A percentile compares a stretch with the other conserved stretches of the same genome.
Conservation (phyloP, 2,797 vertebrate species). For the Galagoides demidoff region DNA sequence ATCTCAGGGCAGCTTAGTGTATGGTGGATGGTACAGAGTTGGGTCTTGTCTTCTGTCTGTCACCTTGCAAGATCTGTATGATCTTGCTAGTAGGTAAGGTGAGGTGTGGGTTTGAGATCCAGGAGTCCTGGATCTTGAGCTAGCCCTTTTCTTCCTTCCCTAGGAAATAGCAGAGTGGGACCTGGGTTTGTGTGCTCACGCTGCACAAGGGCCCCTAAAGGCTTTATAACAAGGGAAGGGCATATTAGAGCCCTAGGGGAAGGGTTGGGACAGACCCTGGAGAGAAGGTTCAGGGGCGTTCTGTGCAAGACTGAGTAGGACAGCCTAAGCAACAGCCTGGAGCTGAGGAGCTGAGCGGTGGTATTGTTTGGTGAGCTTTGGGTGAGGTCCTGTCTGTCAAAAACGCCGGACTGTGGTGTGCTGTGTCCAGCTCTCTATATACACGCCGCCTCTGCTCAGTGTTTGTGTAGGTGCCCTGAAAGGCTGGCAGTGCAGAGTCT, state of each 20-base stretch:
- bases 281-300: neutral
- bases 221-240: neutral
- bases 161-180: slow-evolving; percentile 2
- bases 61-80: neutral
- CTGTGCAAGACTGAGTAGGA: neutral
- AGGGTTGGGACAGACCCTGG: neutral
- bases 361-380: neutral
- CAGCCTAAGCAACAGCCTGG: neutral
- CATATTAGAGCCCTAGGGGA: neutral
- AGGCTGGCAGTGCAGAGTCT: neutral
- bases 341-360: neutral
- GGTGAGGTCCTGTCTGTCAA: neutral
- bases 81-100: slow-evolving; percentile 44
- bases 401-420: neutral
- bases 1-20: slow-evolving; percentile 14
- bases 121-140: neutral
- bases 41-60: neutral
- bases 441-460: neutral
- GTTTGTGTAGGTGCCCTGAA: neutral
- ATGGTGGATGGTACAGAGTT: neutral
- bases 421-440: neutral
- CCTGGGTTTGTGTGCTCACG: neutral
- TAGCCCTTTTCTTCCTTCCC: neutral
- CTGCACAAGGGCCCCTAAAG: no score
- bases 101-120: neutral